Evolutionary conservation across 2,113 vertebrate species (phyloP).

Genomic region (Panthera leo): DNA sequence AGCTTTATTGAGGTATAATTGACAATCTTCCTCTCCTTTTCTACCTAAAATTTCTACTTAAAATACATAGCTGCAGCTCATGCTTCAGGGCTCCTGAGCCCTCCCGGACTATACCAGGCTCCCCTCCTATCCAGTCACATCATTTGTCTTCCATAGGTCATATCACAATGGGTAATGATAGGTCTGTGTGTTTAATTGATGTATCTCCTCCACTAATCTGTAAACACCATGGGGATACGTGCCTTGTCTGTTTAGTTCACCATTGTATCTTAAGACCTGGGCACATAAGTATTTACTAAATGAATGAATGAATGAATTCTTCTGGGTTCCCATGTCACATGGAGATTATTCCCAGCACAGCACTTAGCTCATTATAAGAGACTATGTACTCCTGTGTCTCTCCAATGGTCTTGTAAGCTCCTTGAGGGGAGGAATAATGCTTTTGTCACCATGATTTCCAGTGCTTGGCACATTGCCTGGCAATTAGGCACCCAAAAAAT

Average conservation of each 20-base stretch:
- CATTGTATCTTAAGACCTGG: slow-evolving; percentile 7
- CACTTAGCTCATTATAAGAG: neutral
- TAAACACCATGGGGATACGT: neutral
- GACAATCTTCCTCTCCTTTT: neutral
- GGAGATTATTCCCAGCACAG: neutral
- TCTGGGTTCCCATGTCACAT: neutral
- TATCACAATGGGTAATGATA: slow-evolving; percentile 13
- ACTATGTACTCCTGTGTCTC: neutral
- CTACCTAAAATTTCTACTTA: neutral
- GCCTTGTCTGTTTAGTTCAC: slow-evolving; percentile 16
- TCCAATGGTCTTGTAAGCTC: slow-evolving; percentile 11
- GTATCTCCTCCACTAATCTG: neutral
- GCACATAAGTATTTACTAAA: slow-evolving; percentile 42
- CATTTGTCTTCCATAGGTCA: slow-evolving; percentile 31
- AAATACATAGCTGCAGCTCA: neutral
- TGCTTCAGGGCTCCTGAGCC: neutral
- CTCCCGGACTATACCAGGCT: neutral
- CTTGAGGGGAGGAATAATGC: neutral
- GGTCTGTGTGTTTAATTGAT: slow-evolving; percentile 10
- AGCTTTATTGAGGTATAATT: neutral
- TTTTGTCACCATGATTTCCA: neutral
- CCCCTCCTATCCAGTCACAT: neutral
- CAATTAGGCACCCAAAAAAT: neutral
- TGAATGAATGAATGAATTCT: slow-evolving; percentile 14
- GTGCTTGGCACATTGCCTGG: neutral